Percentiles rank a stretch among this genome's conserved stretches.
Conservation (phyloP, 2,888 invertebrate species). For the Cheilosia scutellata region DNA sequence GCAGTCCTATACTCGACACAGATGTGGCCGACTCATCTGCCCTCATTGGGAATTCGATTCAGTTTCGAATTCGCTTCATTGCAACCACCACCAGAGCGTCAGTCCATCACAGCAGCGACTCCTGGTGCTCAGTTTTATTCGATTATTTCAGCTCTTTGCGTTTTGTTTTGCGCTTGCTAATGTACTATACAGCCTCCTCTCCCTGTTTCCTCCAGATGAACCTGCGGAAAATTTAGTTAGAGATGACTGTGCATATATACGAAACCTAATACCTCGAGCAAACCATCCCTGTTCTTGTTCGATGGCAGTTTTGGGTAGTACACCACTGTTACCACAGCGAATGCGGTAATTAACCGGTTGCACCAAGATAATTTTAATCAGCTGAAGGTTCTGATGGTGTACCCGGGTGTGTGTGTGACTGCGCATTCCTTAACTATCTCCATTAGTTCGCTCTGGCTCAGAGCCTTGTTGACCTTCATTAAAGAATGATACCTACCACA, state of each 20-base stretch:
- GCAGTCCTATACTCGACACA: conserved; percentile 44
- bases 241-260: conserved; percentile 37
- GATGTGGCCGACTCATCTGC: conserved; percentile 29
- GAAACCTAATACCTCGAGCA: conserved; percentile 50
- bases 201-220: not conserved
- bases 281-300: not conserved
- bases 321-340: conserved; percentile 65
- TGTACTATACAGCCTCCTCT: not conserved
- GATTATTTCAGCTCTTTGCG: conserved; percentile 71
- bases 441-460: conserved; percentile 40
- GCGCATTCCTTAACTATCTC: conserved; percentile 65
- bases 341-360: conserved; percentile 75
- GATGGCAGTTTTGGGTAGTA: conserved; percentile 60
- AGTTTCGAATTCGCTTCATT: conserved; percentile 59
- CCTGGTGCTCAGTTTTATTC: conserved; percentile 64
- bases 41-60: conserved; percentile 54
- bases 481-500: conserved; percentile 50
- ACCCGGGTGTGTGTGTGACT: conserved; percentile 21
- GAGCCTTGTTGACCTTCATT: conserved; percentile 71
- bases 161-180: conserved; percentile 19
- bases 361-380: conserved; percentile 75
- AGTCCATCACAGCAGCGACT: conserved; percentile 29
- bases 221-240: conserved; percentile 49
- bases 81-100: conserved; percentile 34
- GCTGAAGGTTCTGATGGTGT: conserved; percentile 50